Base-by-base conservation (phyloP, 2,888 invertebrate genomes). In the Acrobasis repandana region DNA sequence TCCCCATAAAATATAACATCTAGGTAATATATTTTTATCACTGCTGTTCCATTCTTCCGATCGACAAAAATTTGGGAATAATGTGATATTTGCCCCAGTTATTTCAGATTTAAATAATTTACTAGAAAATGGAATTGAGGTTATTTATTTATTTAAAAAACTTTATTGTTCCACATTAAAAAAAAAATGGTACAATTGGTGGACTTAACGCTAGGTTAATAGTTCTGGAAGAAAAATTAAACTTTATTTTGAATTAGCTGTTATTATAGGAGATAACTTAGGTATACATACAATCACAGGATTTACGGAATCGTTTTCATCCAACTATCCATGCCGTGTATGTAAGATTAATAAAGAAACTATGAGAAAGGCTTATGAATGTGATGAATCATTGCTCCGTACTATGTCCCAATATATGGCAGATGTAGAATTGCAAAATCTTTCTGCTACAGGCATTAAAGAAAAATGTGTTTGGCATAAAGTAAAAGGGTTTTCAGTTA, bases 361-460 rank as follows among this genome's bases (percentile, higher is more conserved):
- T n/a, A 38, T 56, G 28, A 56, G 38, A 61, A 56, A 20, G n/a
- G 50, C 50, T 14, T 38, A 50, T 56, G 56, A 50, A 56, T 38
- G 38, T 38, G 56, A 61, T 48, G 28, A 58, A 58, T 36, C 47
- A 16, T 43, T 63, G 36, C 47, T 57, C n/a, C 52, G 60, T 36
- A 63, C 51, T 49, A 36, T 38, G 38, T 8, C 15, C 9, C 47
- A 60, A 28, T 60, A 58, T 58, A 52, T 38, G 11, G 34, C 50
- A 18, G 63, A 60, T 34, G 43, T 60, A 54, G 28, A 28, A 16
- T 20, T 38, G 28, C 14, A 33, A 49, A 60, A 60, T 60, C 48
- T 52, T 36, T 58, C 60, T 36, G 28, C 28, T 38, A 63, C 58
- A 54, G 62, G 62, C 14, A 51, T 62, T 51, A 62, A 62, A 56